Base-by-base conservation (phyloP, 2,888 invertebrate species). In the Ophion slaviceki region DNA sequence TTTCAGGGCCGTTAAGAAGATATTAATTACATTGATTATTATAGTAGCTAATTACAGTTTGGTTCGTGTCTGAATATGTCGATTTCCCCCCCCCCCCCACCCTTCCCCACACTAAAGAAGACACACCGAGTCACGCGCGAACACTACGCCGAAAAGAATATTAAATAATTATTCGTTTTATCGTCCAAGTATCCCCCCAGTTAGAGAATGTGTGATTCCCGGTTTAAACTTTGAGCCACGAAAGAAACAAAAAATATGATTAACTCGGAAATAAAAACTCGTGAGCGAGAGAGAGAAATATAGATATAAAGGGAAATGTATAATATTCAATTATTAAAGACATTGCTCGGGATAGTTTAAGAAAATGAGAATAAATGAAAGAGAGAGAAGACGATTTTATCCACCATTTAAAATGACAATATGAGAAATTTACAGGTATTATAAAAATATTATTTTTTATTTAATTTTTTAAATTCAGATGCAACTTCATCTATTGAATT, bases 141-240 rank as follows among this genome's bases (percentile, higher is more conserved):
- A 59, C 70, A 17, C 71, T 71, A 79, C 71, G 71, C 70, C 62
- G 70, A 71, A 61, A 62, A 67, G 45, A 67, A 74, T 47, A 68
- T 66, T 24, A 20, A 62, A 71, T 62, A 80, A 80, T 67, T 71
- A 84, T 81, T 85, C 24, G 40, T 81, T 81, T 70, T 62, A 81
- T 78, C 74, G 53, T 74, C 71, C 47, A 74, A 81, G 40, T 81
- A 84, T 84, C 8, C 17, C 67, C 71, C 71, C 36, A 81, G 81
- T 81, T 81, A 85, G 84, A 40, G 77, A 77, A 66, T 57, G 76
- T 77, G 86, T 79, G 85, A 86, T 88, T 82, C 40, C 85, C 80
- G 85, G 47, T 77, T 74, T 32, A 67, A 81, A 74, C 68, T 76
- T 71, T 81, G 72, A 72, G 53, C 20, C 14, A 28, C n/a, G 71